Evolutionary conservation across 2,888 invertebrate genomes (phyloP), one percentile per base, ranked within the genome.

Genomic region (Mesopsocus fuscifrons): DNA sequence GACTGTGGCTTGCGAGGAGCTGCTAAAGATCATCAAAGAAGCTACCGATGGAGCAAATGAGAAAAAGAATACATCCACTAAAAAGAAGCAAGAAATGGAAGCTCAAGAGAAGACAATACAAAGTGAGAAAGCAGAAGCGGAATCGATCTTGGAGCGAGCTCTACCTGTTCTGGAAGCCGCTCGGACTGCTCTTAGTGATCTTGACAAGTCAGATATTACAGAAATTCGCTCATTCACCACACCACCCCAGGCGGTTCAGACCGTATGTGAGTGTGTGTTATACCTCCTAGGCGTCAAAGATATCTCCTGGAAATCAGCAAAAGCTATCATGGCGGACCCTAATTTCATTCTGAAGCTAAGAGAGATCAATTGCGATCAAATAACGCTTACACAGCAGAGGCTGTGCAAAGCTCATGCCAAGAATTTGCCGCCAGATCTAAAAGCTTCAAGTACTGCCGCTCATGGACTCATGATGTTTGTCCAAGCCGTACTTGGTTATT

Each of bases 221-320:
- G 89, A 92, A 65, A 89, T 91, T 49, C 65, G 89, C 52, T 88
- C 88, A 0, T 89, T 91, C 55, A 83, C 87, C 6, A 88, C 87
- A 1, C 91, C 91, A 0, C 89, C 89, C 0, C 82, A 85, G 51
- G 77, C 85, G 11, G 89, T 91, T 20, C 88, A 89, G 65, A 68
- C 78, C 1, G 82, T 92, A 1, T 85, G 85, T 56, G 91, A 92
- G 58, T 88, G 88, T 56, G 78, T 92, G 16, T 83, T 80, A 1
- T 85, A 91, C 42, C 68, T 92, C 45, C 72, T 79, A 48, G 84
- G 83, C 2, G 67, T 77, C 35, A 81, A 80, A 52, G 91, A 91
- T 50, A 73, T 88, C 2, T 81, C 75, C 34, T 92, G 91, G 91
- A 89, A 89, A 58, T 72, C 79, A 2, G 88, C 89, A 0, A 89